phyloP scores from a whole-genome alignment of 2,888 invertebrate genomes.

The Nebria brevicollis region DNA sequence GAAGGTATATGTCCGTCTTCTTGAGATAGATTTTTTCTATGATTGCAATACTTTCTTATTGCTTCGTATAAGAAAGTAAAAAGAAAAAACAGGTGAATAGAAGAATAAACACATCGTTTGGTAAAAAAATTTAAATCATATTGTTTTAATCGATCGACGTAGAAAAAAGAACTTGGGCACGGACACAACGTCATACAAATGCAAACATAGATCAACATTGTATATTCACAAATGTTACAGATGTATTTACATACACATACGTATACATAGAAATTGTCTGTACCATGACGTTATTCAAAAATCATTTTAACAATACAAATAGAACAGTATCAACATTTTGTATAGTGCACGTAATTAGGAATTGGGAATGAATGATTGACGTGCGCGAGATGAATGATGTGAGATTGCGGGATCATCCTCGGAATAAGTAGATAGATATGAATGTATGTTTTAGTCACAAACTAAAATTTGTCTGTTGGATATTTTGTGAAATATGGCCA shows the following conservation, averaged over 20 bases:
- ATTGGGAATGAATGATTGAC: no score
- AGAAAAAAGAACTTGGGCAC: not conserved
- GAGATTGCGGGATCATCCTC: no score
- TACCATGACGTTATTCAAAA: not conserved
- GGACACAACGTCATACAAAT: slow-evolving; percentile 3
- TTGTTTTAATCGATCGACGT: slow-evolving; percentile 38
- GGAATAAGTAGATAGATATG: no score
- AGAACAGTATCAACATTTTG: not conserved
- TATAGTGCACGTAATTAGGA: not conserved
- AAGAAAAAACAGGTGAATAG: slow-evolving; percentile 19
- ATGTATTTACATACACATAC: not conserved
- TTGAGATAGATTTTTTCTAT: no score
- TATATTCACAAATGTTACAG: not conserved
- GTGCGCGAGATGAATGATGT: no score
- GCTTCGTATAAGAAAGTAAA: not conserved
- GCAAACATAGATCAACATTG: not conserved
- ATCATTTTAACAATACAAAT: not conserved
- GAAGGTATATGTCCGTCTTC: no score
- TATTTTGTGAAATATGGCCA: not conserved
- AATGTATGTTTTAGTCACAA: no score
- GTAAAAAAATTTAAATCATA: slow-evolving; percentile 29
- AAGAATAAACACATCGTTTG: slow-evolving; percentile 18
- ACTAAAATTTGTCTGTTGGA: no score
- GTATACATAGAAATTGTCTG: not conserved
- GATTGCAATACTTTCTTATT: no score